phyloP scores from a whole-genome alignment of 1,140 invertebrate genomes.

The Drosophila arawakana region DNA sequence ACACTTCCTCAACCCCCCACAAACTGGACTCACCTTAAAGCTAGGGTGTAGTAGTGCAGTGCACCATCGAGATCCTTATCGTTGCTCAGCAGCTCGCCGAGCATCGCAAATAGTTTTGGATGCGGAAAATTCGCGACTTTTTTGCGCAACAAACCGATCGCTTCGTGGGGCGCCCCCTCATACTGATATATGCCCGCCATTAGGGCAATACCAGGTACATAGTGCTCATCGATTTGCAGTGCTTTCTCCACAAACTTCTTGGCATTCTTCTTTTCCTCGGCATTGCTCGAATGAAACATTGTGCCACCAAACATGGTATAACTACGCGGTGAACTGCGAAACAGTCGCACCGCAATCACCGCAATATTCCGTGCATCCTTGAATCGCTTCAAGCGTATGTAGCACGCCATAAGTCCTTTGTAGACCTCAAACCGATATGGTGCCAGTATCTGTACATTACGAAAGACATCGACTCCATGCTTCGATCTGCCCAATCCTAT shows the following conservation, averaged over 20 bases:
- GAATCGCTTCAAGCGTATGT: conserved; percentile 58
- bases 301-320: conserved; percentile 71
- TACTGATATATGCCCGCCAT: conserved; percentile 66
- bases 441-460: conserved; percentile 87
- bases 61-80: conserved; percentile 68
- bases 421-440: conserved; percentile 84
- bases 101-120: conserved; percentile 61
- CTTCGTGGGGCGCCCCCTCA: conserved; percentile 53
- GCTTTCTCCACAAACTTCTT: conserved; percentile 69
- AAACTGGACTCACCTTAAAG: conserved; percentile 57
- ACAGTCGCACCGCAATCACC: conserved; percentile 58
- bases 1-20: background rate
- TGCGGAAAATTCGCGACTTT: conserved; percentile 63
- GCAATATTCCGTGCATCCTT: conserved; percentile 74
- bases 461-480: conserved; percentile 89
- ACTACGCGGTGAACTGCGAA: conserved; percentile 67
- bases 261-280: conserved; percentile 51
- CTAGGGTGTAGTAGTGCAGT: conserved; percentile 70
- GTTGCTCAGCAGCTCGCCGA: conserved; percentile 61
- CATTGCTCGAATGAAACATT: conserved; percentile 47
- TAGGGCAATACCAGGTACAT: conserved; percentile 65
- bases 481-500: conserved; percentile 88
- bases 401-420: conserved; percentile 70
- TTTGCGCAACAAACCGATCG: conserved; percentile 68
- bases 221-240: conserved; percentile 70